Base-by-base conservation (phyloP, 2,113 vertebrate genomes). In the Zapornia atra region DNA sequence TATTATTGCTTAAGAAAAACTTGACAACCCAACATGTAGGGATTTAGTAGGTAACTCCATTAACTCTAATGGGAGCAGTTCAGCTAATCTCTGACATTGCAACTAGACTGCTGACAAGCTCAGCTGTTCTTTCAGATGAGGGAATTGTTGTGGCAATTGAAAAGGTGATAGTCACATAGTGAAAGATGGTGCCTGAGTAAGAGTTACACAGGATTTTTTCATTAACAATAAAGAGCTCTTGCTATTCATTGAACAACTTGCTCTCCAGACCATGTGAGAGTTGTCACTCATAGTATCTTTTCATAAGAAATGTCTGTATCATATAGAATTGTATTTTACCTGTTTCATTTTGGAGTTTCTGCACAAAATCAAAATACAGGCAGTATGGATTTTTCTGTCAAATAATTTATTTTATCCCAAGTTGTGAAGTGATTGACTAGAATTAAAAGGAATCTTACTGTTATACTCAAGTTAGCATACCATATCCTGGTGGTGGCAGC, bases 61-160 rank as follows among this genome's bases (percentile, higher is more conserved):
- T 57, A 94, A 8, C 57, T 64, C 76, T 50, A 46, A 60, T 38
- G n/a, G 92, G 95, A 95, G 88, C 81, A 76, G 88, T 29, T 90
- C 92, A 94, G 88, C 80, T 93, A 53, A 91, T 88, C 95, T 90
- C 82, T 91, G 72, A 75, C 95, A 79, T 25, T 79, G 90, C 88
- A 68, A 12, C 71, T 44, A 31, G 72, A 53, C 93, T 93, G 85
- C 91, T 93, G 96, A 88, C 86, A 86, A 48, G 86, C 90, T 90
- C 83, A 75, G 60, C 86, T 76, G 76, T 48, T 93, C 86, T 64
- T 92, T 60, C 86, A 15, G 80, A 51, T 68, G 56, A 46, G 86
- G 72, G 65, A 88, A 88, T 82, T 86, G 88, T 82, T 86, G 88
- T 79, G 88, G 72, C 60, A 88, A 34, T 31, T 65, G 56, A 40